Conservation (phyloP, 2,888 invertebrate genomes). For the Agonopterix subpropinquella region DNA sequence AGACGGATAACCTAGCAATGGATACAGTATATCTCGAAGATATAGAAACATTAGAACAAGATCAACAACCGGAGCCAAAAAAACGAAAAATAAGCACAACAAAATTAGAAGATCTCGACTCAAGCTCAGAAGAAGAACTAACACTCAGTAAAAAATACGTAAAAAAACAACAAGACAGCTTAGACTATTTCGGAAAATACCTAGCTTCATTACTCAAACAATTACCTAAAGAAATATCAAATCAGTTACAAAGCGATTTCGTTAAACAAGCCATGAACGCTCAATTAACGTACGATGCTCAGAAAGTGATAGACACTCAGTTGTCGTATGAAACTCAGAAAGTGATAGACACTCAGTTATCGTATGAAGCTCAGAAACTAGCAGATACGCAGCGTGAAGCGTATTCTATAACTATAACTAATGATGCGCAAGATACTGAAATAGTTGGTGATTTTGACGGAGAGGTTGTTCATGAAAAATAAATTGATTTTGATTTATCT, state of each 20-base stretch:
- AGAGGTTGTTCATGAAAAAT: not conserved
- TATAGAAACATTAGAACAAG: slow-evolving; percentile 10
- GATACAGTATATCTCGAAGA: slow-evolving; percentile 20
- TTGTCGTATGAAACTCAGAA: too few relatives aligned
- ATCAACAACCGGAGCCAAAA: slow-evolving; percentile 3
- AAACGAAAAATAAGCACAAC: not conserved
- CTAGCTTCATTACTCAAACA: slow-evolving; percentile 28
- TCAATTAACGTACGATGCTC: slow-evolving; percentile 3
- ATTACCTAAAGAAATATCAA: slow-evolving; percentile 28
- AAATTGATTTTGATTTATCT: not conserved
- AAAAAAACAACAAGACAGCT: slow-evolving; percentile 13
- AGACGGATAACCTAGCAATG: slow-evolving; percentile 15
- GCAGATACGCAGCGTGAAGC: slow-evolving; percentile 2
- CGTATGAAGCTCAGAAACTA: not conserved
- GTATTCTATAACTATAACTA: slow-evolving; percentile 15
- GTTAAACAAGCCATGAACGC: slow-evolving; percentile 21
- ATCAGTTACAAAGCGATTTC: slow-evolving; percentile 32
- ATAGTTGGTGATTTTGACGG: not conserved
- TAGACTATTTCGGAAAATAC: slow-evolving; percentile 35
- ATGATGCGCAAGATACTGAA: not conserved
- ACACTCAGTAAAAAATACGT: slow-evolving; percentile 13
- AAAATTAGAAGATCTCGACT: not conserved
- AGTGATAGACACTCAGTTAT: too few relatives aligned
- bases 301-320: not conserved
- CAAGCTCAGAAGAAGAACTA: slow-evolving; percentile 14